Conservation (phyloP, 2,888 invertebrate species). For the Boloria euphrosyne region DNA sequence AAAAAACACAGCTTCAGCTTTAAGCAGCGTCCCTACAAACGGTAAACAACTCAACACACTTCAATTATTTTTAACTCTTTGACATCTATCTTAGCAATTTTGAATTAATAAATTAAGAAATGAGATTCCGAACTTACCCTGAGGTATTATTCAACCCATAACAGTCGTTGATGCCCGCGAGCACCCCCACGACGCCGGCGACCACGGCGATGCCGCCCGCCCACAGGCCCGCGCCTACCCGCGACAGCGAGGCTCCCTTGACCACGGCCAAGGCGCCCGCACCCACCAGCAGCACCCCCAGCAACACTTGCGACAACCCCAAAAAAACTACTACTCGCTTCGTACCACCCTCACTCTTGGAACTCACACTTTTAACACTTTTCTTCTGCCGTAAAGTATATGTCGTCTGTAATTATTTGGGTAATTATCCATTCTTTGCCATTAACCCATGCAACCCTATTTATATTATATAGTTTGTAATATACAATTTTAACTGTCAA, state of each 20-base stretch:
- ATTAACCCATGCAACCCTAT: no score
- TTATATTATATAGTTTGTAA: no score
- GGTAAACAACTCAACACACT: no score
- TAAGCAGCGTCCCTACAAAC: no score
- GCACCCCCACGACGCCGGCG: slow-evolving; percentile 83
- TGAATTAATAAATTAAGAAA: no score
- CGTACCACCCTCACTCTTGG: slow-evolving; percentile 58
- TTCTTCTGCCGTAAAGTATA: no score
- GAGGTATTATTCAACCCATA: slow-evolving; percentile 66
- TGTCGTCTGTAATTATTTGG: no score
- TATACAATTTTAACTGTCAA: no score
- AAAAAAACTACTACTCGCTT: slow-evolving; percentile 74
- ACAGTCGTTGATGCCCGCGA: slow-evolving; percentile 83
- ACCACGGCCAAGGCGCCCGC: slow-evolving; percentile 85
- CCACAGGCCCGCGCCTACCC: slow-evolving; percentile 86
- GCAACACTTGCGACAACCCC: slow-evolving; percentile 83
- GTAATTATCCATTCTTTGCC: no score
- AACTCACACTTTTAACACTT: slow-evolving; percentile 66
- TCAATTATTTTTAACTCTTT: no score
- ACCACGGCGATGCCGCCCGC: slow-evolving; percentile 85
- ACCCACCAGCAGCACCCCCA: slow-evolving; percentile 84
- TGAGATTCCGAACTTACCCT: slow-evolving; percentile 62
- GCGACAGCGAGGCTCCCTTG: slow-evolving; percentile 81
- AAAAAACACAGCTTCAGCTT: no score
- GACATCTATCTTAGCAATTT: no score